Evolutionary conservation across 2,797 vertebrate genomes (phyloP), one percentile per base, ranked within the genome.

Genomic region (Varecia variegata): DNA sequence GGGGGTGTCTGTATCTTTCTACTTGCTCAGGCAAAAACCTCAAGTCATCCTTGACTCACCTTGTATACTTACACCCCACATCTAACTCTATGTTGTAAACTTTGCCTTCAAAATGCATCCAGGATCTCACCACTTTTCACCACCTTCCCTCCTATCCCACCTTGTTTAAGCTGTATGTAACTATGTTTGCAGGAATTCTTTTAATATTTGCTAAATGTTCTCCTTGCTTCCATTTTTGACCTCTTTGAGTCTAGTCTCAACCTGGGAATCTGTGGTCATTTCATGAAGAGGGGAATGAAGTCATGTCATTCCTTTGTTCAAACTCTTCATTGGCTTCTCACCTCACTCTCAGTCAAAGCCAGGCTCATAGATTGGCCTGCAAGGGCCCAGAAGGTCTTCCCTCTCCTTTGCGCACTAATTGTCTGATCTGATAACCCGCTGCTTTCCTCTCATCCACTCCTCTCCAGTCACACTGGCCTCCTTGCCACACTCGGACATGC

Each of bases 131-230:
- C 38, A 38, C 23, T 21, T 80, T 32, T 65, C 40, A 17, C 20
- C 23, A 50, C 18, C 11, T 14, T 94, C n/a, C 20, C 10, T 52
- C 21, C 18, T n/a, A 52, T 7, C 13, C 4, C 17, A 32, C 32
- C 23, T 14, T 47, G 10, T 87, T 82, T 76, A 93, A 87, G 18
- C 6, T 56, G 12, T 23, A 17, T 38, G 21, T 92, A n/a, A 82
- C 67, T 50, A 62, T 40, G 35, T 15, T 50, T 93, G 47, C 50
- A 45, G 15, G 20, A 81, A 95, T 85, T 62, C 74, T 52, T 58
- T 77, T 58, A 80, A 38, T 47, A 52, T 13, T 65, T 56, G 52
- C 17, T 50, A 76, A 88, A 56, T 3, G 65, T n/a, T 52, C 50
- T 40, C 43, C 23, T 1, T 30, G 21, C 0, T 60, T 94, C 25